Conservation (phyloP, 2,797 vertebrate genomes). For the Xenentodon cancila region DNA sequence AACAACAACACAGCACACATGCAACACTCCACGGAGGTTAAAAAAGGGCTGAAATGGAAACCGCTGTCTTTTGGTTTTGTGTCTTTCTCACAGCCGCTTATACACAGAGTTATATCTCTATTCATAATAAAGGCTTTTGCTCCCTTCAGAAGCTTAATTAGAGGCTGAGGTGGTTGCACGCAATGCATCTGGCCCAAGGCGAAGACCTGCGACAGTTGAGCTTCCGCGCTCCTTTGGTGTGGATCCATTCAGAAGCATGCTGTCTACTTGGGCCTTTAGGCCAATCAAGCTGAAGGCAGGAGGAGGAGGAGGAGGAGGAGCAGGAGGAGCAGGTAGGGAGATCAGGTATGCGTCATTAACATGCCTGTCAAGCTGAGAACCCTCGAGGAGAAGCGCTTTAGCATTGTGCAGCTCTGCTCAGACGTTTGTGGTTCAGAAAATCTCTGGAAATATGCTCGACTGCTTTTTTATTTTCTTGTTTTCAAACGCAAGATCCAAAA, state of each 20-base stretch:
- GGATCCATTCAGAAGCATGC: constrained; percentile 47
- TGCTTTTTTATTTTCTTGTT: background rate
- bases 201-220: constrained; percentile 58
- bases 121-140: constrained; percentile 72
- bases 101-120: constrained; percentile 38
- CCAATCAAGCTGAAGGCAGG: constrained; percentile 31
- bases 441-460: background rate
- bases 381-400: constrained; percentile 37
- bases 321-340: constrained; percentile 32
- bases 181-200: constrained; percentile 73
- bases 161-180: constrained; percentile 74
- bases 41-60: constrained; percentile 5
- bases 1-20: background rate
- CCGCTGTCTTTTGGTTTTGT: background rate
- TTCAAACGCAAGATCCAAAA: background rate
- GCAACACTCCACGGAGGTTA: background rate
- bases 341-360: constrained; percentile 53
- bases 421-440: constrained; percentile 8
- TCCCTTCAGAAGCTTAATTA: constrained; percentile 79
- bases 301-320: no score
- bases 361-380: constrained; percentile 41
- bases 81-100: background rate
- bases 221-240: constrained; percentile 54
- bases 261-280: constrained; percentile 58
- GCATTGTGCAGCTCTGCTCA: constrained; percentile 15